phyloP scores from a whole-genome alignment of 2,888 invertebrate species.

The Eupithecia exiguata region DNA sequence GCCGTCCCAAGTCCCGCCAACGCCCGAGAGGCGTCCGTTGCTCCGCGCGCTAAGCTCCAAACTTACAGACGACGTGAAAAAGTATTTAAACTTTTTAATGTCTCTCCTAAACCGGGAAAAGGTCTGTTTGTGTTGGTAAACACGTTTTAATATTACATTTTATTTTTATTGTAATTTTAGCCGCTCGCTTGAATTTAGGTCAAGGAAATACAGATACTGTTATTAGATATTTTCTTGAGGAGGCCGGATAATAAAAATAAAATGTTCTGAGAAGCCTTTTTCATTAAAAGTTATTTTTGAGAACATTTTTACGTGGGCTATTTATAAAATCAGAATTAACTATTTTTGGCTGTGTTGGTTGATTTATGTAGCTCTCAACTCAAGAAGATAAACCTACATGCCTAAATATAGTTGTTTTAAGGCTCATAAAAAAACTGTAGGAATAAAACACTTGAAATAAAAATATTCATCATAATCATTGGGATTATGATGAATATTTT shows the following conservation, averaged over 20 bases:
- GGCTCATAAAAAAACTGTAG: not conserved
- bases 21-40: constrained; percentile 47
- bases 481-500: no score
- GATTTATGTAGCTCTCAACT: not conserved
- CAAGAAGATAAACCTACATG: not conserved
- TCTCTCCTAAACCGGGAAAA: constrained; percentile 50
- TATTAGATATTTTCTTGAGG: constrained; percentile 40
- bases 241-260: constrained; percentile 11
- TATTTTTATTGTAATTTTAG: constrained; percentile 47
- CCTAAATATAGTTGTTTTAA: no score
- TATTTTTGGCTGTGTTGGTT: not conserved
- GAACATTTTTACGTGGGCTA: not conserved
- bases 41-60: constrained; percentile 56
- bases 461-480: no score
- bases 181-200: constrained; percentile 39
- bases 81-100: constrained; percentile 66
- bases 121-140: constrained; percentile 57
- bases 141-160: constrained; percentile 50
- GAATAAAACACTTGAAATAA: not conserved
- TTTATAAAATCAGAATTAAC: not conserved
- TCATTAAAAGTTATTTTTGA: not conserved
- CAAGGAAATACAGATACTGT: constrained; percentile 37
- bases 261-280: constrained; percentile 1
- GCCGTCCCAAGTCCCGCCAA: constrained; percentile 51
- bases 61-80: constrained; percentile 66